phyloP scores from a whole-genome alignment of 1,140 invertebrate genomes.

The Drosophila simulans region DNA sequence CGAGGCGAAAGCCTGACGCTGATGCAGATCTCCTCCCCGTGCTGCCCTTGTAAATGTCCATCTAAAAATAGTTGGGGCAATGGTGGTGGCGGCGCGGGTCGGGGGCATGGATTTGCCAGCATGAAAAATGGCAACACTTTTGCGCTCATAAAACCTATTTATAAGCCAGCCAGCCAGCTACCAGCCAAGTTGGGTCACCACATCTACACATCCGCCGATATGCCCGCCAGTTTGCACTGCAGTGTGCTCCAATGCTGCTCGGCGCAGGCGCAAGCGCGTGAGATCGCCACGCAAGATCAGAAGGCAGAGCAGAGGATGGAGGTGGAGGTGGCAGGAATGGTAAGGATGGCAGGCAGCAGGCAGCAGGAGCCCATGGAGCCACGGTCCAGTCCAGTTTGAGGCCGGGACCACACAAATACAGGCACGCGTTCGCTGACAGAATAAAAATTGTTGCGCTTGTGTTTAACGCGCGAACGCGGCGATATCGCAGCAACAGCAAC shows the following conservation, averaged over 20 bases:
- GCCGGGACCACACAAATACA: constrained; percentile 84
- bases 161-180: constrained; percentile 46
- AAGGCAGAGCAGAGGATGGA: constrained; percentile 18
- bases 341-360: constrained; percentile 18
- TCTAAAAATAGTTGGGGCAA: constrained; percentile 72
- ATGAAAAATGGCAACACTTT: constrained; percentile 83
- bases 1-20: constrained; percentile 49
- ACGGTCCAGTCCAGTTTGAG: constrained; percentile 67
- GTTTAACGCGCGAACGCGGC: constrained; percentile 84
- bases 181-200: constrained; percentile 13
- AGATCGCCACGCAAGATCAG: constrained; percentile 80
- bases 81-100: constrained; percentile 8
- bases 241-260: constrained; percentile 33
- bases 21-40: constrained; percentile 34
- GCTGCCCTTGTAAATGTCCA: constrained; percentile 64
- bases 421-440: constrained; percentile 85
- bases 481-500: constrained; percentile 68
- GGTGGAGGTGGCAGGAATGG: constrained; percentile 15
- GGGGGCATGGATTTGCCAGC: constrained; percentile 32
- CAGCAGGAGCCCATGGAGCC: constrained; percentile 28
- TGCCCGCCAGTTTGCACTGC: constrained; percentile 53
- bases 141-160: constrained; percentile 82
- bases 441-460: constrained; percentile 85
- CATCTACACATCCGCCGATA: constrained; percentile 43
- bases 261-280: constrained; percentile 75